Evolutionary conservation across 2,888 invertebrate genomes (phyloP).

Genomic region (Scaptodrosophila latifasciaeformis): DNA sequence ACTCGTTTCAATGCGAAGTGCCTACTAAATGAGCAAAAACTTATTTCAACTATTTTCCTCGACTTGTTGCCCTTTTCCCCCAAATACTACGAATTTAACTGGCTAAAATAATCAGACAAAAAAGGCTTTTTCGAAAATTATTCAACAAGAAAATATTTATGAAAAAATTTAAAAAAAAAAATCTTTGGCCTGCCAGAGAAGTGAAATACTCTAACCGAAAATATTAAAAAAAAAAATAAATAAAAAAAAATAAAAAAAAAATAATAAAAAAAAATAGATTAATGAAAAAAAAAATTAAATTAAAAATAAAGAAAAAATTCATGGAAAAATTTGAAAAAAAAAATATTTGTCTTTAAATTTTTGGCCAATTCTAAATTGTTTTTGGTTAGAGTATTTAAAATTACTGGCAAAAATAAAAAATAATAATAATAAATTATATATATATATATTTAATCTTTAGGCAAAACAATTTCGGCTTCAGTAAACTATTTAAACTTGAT

Average conservation of each 20-base stretch:
- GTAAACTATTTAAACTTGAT: too few relatives aligned
- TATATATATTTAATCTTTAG: background rate
- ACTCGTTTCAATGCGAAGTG: constrained; percentile 2
- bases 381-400: background rate
- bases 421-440: background rate
- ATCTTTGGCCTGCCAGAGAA: background rate
- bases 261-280: background rate
- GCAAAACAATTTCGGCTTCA: too few relatives aligned
- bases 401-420: background rate
- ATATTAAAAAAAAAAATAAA: background rate
- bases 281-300: background rate
- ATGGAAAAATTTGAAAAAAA: background rate
- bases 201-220: background rate
- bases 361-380: background rate
- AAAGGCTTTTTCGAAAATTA: background rate
- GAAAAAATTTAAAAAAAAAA: too few relatives aligned
- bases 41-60: background rate
- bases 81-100: background rate
- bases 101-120: background rate
- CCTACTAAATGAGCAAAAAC: background rate
- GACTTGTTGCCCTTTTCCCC: too few relatives aligned
- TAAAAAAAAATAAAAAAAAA: background rate
- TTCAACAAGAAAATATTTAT: background rate
- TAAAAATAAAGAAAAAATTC: background rate
- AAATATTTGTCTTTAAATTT: background rate